phyloP scores from a whole-genome alignment of 2,888 invertebrate genomes.

The Scaptomyza tumidula region DNA sequence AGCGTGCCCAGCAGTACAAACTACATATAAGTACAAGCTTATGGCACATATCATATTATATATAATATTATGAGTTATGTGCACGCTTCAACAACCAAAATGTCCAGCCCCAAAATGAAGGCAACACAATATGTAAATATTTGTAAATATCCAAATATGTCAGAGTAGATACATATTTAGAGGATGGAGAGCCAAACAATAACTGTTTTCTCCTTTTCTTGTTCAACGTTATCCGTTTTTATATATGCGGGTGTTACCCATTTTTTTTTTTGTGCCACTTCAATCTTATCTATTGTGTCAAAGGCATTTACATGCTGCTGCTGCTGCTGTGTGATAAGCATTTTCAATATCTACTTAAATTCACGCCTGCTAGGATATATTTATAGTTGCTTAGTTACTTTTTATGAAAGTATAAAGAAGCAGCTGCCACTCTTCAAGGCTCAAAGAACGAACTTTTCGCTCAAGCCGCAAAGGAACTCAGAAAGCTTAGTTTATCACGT shows the following conservation, averaged over 20 bases:
- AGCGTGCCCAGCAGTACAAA: slow-evolving; percentile 32
- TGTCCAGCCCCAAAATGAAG: slow-evolving; percentile 16
- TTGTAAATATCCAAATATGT: slow-evolving; percentile 8
- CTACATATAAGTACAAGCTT: slow-evolving; percentile 34
- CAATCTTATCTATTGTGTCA: not conserved
- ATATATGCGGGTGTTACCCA: not conserved
- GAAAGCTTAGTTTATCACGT: too few species aligned
- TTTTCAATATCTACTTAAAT: slow-evolving; percentile 3
- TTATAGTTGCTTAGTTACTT: not conserved
- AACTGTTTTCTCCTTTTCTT: not conserved
- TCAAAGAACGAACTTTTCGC: too few species aligned
- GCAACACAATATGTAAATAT: slow-evolving; percentile 44
- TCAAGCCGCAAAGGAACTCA: too few species aligned
- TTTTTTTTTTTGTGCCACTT: not conserved
- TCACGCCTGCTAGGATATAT: not conserved
- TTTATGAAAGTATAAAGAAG: not conserved
- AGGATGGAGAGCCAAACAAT: slow-evolving; percentile 3
- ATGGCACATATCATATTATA: slow-evolving; percentile 37
- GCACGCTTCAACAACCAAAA: slow-evolving; percentile 11
- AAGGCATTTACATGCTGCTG: not conserved
- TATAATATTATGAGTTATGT: slow-evolving; percentile 42
- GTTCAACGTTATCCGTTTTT: not conserved
- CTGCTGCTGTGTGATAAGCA: slow-evolving; percentile 3
- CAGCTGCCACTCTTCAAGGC: too few species aligned
- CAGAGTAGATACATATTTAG: slow-evolving; percentile 5